A percentile compares a stretch with the other conserved stretches of the same genome.
Conservation (phyloP, 1,140 invertebrate genomes). For the Drosophila nannoptera region DNA sequence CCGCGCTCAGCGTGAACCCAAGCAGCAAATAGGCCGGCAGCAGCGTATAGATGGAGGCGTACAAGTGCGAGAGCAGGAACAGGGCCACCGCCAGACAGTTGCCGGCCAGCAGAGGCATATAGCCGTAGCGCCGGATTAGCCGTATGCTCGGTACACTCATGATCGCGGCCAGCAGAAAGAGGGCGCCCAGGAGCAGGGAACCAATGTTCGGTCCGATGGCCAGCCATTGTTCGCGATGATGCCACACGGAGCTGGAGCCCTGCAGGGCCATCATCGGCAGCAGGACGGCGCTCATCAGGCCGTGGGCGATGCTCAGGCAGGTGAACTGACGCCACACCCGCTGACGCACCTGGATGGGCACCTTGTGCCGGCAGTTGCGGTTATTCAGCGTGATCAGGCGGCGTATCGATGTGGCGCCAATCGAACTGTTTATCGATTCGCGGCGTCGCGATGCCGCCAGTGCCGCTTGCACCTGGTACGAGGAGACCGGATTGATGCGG, state of each 20-base stretch:
- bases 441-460: constrained; percentile 80
- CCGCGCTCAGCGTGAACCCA: constrained; percentile 81
- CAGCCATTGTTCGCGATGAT: constrained; percentile 75
- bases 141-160: constrained; percentile 81
- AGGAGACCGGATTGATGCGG: constrained; percentile 80
- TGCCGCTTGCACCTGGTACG: constrained; percentile 74
- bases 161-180: constrained; percentile 81
- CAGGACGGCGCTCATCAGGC: constrained; percentile 82
- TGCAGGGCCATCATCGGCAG: constrained; percentile 83
- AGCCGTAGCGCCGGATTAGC: constrained; percentile 81
- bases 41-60: constrained; percentile 82
- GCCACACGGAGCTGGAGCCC: constrained; percentile 80
- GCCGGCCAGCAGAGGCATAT: constrained; percentile 80
- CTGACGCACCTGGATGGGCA: constrained; percentile 80
- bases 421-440: constrained; percentile 84
- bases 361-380: constrained; percentile 80
- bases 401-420: constrained; percentile 83
- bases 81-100: constrained; percentile 80
- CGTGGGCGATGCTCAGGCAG: constrained; percentile 82
- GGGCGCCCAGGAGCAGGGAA: constrained; percentile 80
- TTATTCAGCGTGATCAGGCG: constrained; percentile 83
- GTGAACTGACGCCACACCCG: constrained; percentile 81
- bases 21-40: constrained; percentile 82
- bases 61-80: constrained; percentile 82
- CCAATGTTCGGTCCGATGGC: constrained; percentile 80